phyloP scores from a whole-genome alignment of 1,140 invertebrate genomes.

The Colletes latitarsis region DNA sequence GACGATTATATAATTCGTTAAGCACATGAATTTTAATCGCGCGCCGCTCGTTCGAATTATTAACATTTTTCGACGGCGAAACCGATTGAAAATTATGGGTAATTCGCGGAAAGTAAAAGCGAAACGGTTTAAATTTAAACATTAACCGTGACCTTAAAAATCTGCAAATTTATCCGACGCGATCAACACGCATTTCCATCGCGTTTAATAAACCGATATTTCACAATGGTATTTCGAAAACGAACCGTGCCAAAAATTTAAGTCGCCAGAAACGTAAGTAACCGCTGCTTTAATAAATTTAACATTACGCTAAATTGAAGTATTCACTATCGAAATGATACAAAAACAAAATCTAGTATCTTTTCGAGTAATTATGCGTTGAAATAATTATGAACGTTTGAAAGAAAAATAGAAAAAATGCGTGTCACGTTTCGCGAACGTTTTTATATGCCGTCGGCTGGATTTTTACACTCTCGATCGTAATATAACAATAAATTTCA shows the following conservation, averaged over 20 bases:
- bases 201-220: neutral
- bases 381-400: neutral
- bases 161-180: conserved; percentile 24
- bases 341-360: neutral
- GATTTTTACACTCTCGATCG: neutral
- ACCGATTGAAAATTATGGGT: conserved; percentile 30
- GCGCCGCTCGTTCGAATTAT: conserved; percentile 10
- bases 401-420: neutral
- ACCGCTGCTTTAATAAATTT: neutral
- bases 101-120: conserved; percentile 34
- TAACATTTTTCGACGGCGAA: conserved; percentile 39
- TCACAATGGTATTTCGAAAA: neutral
- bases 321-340: neutral
- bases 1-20: conserved; percentile 26
- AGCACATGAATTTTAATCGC: conserved; percentile 31
- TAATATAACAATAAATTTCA: neutral
- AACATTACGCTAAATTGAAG: neutral
- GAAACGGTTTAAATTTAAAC: conserved; percentile 8
- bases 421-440: neutral
- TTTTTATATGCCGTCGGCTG: conserved; percentile 11
- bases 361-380: too few species aligned
- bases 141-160: conserved; percentile 43
- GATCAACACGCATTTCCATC: neutral
- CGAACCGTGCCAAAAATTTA: neutral
- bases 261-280: neutral